These are phyloP conservation scores for Pelodytes ibericus DNA, from an alignment of 2,797 vertebrate genomes.

Conservation along the genomic window DNA sequence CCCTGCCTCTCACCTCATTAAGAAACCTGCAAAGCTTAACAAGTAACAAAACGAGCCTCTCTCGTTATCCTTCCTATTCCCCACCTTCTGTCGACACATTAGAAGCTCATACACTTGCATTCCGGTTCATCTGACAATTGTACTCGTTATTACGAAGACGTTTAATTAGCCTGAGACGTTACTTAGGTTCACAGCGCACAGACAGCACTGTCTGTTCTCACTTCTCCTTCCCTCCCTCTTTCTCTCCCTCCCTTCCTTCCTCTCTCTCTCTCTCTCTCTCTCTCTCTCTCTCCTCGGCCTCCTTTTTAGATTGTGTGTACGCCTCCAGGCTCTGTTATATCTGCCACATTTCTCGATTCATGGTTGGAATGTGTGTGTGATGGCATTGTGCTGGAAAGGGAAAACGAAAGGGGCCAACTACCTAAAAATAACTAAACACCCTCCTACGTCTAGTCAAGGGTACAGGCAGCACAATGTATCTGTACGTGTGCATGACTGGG, in stretches of 20 bases:
- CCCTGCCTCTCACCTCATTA: conserved; percentile 48
- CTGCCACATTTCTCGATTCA: conserved; percentile 48
- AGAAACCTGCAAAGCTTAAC: conserved; percentile 45
- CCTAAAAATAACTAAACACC: conserved; percentile 27
- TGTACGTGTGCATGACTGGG: background rate
- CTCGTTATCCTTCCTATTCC: conserved; percentile 35
- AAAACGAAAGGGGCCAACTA: conserved; percentile 10
- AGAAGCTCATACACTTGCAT: conserved; percentile 47
- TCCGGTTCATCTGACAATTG: conserved; percentile 54
- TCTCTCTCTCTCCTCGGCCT: conserved; percentile 42
- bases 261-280: conserved; percentile 31
- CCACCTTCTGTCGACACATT: conserved; percentile 52
- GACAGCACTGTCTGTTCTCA: conserved; percentile 56
- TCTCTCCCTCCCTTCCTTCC: conserved; percentile 24
- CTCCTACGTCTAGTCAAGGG: background rate
- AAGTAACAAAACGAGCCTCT: conserved; percentile 46
- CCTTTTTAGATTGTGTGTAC: conserved; percentile 44
- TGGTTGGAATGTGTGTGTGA: conserved; percentile 43
- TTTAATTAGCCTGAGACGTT: conserved; percentile 54
- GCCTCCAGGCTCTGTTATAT: conserved; percentile 52
- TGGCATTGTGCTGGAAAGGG: conserved; percentile 23
- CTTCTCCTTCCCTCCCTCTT: conserved; percentile 41
- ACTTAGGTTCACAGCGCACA: conserved; percentile 51
- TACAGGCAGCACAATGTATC: background rate
- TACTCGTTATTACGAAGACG: conserved; percentile 52